Conservation (phyloP, 2,113 vertebrate species). For the Thryonomys swinderianus region DNA sequence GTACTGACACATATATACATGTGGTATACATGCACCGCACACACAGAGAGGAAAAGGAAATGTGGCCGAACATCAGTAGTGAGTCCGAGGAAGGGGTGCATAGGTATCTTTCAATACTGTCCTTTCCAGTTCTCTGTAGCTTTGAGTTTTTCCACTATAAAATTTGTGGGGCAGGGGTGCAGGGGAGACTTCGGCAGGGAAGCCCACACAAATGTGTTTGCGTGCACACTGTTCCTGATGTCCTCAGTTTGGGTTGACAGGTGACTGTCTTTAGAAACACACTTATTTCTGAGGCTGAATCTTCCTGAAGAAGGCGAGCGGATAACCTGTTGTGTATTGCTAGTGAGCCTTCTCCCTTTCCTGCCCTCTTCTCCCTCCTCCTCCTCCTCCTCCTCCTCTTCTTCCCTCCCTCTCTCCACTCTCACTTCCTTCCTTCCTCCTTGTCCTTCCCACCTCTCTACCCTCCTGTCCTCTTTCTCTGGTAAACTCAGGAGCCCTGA, state of each 20-base stretch:
- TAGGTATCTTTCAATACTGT: not conserved
- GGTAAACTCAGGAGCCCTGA: not conserved
- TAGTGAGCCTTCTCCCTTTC: not conserved
- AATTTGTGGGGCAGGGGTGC: not conserved
- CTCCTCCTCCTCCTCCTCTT: too few relatives aligned
- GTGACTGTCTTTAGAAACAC: not conserved
- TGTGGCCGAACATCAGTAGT: not conserved
- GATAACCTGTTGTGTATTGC: not conserved
- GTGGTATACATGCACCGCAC: not conserved
- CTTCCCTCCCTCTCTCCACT: too few relatives aligned
- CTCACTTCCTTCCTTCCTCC: too few relatives aligned
- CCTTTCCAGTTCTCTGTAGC: not conserved
- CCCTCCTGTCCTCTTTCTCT: not conserved
- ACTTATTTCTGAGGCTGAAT: not conserved
- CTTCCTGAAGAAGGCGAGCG: not conserved
- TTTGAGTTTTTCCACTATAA: constrained; percentile 20
- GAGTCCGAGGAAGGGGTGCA: not conserved
- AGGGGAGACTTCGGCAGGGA: not conserved
- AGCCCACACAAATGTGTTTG: not conserved
- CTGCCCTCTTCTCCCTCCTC: too few relatives aligned
- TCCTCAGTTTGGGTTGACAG: not conserved
- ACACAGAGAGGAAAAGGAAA: not conserved
- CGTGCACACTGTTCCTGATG: not conserved
- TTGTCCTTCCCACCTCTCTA: too few relatives aligned
- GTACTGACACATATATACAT: not conserved